Percentiles rank a stretch among this genome's conserved stretches.
Evolutionary conservation across 1,140 invertebrate genomes (phyloP).

Genomic region (Elymnias hypermnestra): DNA sequence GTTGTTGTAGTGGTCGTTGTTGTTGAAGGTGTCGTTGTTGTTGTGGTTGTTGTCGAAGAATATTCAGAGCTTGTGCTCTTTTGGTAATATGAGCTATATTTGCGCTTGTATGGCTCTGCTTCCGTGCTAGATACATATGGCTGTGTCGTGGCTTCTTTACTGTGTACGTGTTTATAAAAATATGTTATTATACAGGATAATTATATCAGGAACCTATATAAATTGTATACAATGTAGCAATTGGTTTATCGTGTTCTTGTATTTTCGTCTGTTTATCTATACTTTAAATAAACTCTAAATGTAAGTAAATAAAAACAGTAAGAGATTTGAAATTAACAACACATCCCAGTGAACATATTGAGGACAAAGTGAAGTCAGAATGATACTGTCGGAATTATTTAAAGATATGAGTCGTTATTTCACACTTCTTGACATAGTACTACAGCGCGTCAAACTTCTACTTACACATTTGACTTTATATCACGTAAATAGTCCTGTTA

Average conservation of each 20-base stretch:
- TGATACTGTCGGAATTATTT: too few relatives aligned
- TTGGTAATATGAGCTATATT: constrained; percentile 36
- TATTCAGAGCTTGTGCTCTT: constrained; percentile 25
- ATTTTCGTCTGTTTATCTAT: too few relatives aligned
- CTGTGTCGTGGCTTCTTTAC: constrained; percentile 63
- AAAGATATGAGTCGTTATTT: too few relatives aligned
- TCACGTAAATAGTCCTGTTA: too few relatives aligned
- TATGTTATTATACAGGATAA: constrained; percentile 23
- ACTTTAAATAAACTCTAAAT: too few relatives aligned
- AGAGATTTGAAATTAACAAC: too few relatives aligned
- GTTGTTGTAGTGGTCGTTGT: constrained; percentile 22
- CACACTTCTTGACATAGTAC: too few relatives aligned
- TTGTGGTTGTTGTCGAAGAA: constrained; percentile 22
- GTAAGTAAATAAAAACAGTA: too few relatives aligned
- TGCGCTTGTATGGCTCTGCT: constrained; percentile 35
- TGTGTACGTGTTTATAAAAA: constrained; percentile 52
- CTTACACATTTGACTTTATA: too few relatives aligned
- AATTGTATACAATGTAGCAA: constrained; percentile 35
- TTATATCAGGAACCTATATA: constrained; percentile 27
- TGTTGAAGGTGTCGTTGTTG: constrained; percentile 17
- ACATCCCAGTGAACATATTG: too few relatives aligned
- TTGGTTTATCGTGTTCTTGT: background rate
- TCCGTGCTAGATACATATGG: constrained; percentile 54
- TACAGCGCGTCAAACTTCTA: too few relatives aligned
- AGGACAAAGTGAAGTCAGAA: too few relatives aligned